A percentile compares a stretch with the other conserved stretches of the same genome.
Evolutionary conservation across 2,113 vertebrate genomes (phyloP).

Genomic region (Zootoca vivipara): DNA sequence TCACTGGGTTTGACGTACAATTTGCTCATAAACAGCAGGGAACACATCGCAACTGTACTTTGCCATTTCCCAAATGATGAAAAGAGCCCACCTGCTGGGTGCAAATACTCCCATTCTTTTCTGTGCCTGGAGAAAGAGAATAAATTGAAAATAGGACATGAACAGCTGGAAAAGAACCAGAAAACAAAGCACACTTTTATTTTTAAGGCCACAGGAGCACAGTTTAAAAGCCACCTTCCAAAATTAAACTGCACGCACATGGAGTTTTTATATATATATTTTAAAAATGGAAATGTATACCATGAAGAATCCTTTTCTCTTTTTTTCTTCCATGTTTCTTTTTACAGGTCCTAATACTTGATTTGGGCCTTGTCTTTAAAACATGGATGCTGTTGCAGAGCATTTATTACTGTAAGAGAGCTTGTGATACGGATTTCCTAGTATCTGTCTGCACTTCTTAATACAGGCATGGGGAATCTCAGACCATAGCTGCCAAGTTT

Average conservation of each 20-base stretch:
- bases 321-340: too few relatives aligned
- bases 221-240: slow-evolving; percentile 16
- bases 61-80: slow-evolving; percentile 55
- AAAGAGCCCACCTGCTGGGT: slow-evolving; percentile 60
- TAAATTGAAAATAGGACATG: slow-evolving; percentile 60
- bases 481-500: too few relatives aligned
- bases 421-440: neutral
- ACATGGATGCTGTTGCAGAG: too few relatives aligned
- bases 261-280: neutral
- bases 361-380: too few relatives aligned
- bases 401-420: neutral
- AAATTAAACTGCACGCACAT: neutral
- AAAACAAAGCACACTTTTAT: slow-evolving; percentile 36
- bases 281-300: neutral
- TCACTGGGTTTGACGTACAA: slow-evolving; percentile 42
- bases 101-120: slow-evolving; percentile 61
- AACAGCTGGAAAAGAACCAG: slow-evolving; percentile 30
- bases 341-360: neutral
- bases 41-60: slow-evolving; percentile 40
- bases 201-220: slow-evolving; percentile 33
- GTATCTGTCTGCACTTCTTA: too few relatives aligned
- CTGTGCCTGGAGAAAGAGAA: slow-evolving; percentile 41
- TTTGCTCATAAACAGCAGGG: slow-evolving; percentile 62
- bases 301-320: neutral
- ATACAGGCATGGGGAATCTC: too few relatives aligned